phyloP scores from a whole-genome alignment of 2,113 vertebrate species.

The Tachysurus fulvidraco region DNA sequence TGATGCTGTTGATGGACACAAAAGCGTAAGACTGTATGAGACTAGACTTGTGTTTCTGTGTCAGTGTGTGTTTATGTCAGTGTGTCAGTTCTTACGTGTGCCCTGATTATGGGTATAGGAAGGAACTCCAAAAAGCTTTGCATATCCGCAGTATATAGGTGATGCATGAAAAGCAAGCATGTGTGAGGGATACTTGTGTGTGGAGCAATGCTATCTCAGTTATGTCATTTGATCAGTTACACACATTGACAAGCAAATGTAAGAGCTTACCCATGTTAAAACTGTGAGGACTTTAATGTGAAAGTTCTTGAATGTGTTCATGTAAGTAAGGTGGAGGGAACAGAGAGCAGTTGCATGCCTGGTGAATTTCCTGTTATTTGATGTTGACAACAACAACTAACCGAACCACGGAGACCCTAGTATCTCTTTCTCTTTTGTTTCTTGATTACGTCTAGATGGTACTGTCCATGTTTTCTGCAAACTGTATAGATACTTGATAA shows the following conservation, averaged over 20 bases:
- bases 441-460: neutral
- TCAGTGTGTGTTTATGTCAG: slow-evolving; percentile 73
- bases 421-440: slow-evolving; percentile 15
- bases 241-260: neutral
- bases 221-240: neutral
- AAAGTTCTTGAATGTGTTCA: neutral
- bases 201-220: neutral
- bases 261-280: neutral
- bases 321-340: neutral
- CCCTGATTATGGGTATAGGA: slow-evolving; percentile 66
- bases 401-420: slow-evolving; percentile 24
- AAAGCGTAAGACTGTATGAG: slow-evolving; percentile 12
- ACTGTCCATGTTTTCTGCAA: slow-evolving; percentile 17
- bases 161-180: slow-evolving; percentile 6
- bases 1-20: neutral
- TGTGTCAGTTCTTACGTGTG: slow-evolving; percentile 71
- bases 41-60: slow-evolving; percentile 67
- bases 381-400: slow-evolving; percentile 40
- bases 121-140: slow-evolving; percentile 52
- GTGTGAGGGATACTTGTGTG: slow-evolving; percentile 1
- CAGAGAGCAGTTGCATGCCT: slow-evolving; percentile 4
- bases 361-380: slow-evolving; percentile 53
- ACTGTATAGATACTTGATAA: neutral
- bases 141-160: slow-evolving; percentile 28
- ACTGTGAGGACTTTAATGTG: neutral